Conservation (phyloP, 2,113 vertebrate genomes). For the Peromyscus californicus region DNA sequence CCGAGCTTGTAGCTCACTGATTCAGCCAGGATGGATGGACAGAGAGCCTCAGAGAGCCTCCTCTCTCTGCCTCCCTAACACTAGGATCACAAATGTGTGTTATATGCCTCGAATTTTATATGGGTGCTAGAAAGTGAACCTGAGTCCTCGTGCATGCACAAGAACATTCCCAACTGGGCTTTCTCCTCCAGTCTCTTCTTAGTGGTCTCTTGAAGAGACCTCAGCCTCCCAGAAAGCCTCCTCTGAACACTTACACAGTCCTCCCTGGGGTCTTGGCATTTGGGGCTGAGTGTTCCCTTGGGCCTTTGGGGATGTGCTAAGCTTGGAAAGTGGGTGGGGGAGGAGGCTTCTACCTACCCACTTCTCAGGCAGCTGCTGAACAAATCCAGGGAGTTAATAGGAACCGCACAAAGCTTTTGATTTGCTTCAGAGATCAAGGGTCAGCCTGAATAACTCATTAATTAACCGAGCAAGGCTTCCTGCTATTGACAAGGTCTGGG, state of each 20-base stretch:
- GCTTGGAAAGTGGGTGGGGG: conserved; percentile 60
- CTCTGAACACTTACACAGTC: background rate
- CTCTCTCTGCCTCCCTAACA: too few species aligned
- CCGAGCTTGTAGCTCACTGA: too few species aligned
- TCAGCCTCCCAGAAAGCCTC: background rate
- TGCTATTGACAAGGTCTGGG: conserved; percentile 89
- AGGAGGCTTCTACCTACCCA: conserved; percentile 65
- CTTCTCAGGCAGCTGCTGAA: conserved; percentile 78
- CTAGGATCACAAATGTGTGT: background rate
- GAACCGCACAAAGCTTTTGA: conserved; percentile 88
- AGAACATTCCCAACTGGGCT: background rate
- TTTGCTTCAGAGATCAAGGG: conserved; percentile 89
- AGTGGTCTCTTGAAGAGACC: background rate
- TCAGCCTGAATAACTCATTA: conserved; percentile 91
- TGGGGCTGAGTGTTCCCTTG: background rate
- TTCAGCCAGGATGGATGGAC: background rate
- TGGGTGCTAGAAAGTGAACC: background rate
- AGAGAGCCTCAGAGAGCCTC: background rate
- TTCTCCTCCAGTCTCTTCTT: background rate
- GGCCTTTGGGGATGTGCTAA: background rate
- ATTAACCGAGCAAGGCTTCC: conserved; percentile 88
- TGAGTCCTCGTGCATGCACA: background rate
- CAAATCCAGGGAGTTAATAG: conserved; percentile 87
- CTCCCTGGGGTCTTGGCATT: conserved; percentile 37
- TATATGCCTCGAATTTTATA: background rate